Conservation (phyloP, 2,797 vertebrate genomes). For the Coilia nasus region DNA sequence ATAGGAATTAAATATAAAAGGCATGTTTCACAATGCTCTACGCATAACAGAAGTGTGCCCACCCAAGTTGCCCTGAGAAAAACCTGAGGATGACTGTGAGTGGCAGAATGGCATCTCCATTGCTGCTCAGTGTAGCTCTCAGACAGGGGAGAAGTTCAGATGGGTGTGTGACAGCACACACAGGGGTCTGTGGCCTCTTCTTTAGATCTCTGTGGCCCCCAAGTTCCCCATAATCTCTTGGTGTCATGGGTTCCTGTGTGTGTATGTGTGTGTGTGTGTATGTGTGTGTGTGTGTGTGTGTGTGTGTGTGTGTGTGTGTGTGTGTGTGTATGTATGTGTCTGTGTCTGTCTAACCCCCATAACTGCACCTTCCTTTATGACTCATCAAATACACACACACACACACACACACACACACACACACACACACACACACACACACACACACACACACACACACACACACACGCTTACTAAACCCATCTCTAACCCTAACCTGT, state of each 20-base stretch:
- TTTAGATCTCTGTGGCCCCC: neutral
- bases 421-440: constrained; percentile 3
- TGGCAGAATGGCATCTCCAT: neutral
- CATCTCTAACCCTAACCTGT: too few relatives aligned
- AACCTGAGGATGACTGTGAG: neutral
- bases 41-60: neutral
- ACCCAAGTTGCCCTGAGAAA: neutral
- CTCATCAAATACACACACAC: constrained; percentile 15
- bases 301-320: too few relatives aligned
- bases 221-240: neutral
- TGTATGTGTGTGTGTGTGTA: neutral
- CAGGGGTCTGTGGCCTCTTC: neutral
- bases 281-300: too few relatives aligned
- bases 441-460: neutral
- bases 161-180: neutral
- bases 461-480: neutral
- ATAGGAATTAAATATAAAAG: constrained; percentile 48
- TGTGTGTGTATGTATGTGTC: too few relatives aligned
- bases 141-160: neutral
- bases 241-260: neutral
- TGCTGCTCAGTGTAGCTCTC: neutral
- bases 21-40: constrained; percentile 40
- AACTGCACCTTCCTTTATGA: constrained; percentile 3
- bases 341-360: constrained; percentile 26
- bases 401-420: neutral